Evolutionary conservation across 2,797 vertebrate genomes (phyloP).

Genomic region (Salmo trutta): DNA sequence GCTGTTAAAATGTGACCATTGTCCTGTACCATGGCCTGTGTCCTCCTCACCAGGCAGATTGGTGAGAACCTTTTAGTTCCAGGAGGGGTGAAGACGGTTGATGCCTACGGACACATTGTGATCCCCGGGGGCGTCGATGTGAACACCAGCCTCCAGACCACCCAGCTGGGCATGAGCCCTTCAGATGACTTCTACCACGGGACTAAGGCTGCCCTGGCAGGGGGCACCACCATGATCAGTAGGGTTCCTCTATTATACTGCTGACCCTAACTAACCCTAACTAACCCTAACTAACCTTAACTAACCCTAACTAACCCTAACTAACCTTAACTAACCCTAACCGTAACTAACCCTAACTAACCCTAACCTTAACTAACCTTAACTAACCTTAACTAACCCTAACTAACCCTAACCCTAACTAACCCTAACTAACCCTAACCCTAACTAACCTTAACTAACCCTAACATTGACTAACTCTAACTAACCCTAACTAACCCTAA

Average conservation of each 20-base stretch:
- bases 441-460: too few species aligned
- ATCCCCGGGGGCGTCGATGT: conserved; percentile 89
- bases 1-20: neutral
- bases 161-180: conserved; percentile 76
- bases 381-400: too few species aligned
- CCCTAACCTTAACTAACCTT: too few species aligned
- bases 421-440: too few species aligned
- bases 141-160: conserved; percentile 84
- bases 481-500: neutral
- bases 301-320: neutral
- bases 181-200: conserved; percentile 86
- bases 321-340: too few species aligned
- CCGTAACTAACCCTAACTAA: too few species aligned
- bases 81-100: conserved; percentile 72
- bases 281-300: neutral
- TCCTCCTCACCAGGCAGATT: conserved; percentile 79
- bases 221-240: conserved; percentile 95
- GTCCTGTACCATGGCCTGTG: neutral
- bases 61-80: conserved; percentile 87
- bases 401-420: neutral
- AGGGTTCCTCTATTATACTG: conserved; percentile 34
- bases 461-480: neutral
- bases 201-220: conserved; percentile 85
- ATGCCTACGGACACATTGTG: conserved; percentile 85
- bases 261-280: neutral